Percentiles rank a stretch among this genome's conserved stretches.
These are phyloP conservation scores for Mizuhopecten yessoensis DNA, from an alignment of 1,140 invertebrate species.

Conservation along the genomic window DNA sequence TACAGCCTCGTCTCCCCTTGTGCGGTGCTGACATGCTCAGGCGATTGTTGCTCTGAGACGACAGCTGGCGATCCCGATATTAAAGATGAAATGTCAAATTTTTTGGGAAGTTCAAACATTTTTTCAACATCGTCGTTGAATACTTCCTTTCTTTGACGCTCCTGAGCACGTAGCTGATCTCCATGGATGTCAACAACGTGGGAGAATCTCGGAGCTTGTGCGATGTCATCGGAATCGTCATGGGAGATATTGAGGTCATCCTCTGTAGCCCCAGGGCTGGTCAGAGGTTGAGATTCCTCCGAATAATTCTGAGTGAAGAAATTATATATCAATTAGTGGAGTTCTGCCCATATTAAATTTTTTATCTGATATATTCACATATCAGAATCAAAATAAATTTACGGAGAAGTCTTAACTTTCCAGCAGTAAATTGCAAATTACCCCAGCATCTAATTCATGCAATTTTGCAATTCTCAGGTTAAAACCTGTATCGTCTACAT, in stretches of 20 bases:
- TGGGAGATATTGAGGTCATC: slow-evolving; percentile 44
- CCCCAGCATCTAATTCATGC: no score
- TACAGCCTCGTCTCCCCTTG: slow-evolving; percentile 54
- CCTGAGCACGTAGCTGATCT: neutral
- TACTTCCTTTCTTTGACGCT: slow-evolving; percentile 49
- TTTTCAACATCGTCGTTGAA: slow-evolving; percentile 73
- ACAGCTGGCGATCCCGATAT: slow-evolving; percentile 64
- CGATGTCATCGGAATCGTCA: neutral
- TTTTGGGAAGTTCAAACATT: slow-evolving; percentile 69
- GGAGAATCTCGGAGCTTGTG: neutral
- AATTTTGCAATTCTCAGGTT: no score
- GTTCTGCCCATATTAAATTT: no score
- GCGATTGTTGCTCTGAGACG: slow-evolving; percentile 49
- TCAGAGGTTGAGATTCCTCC: slow-evolving; percentile 44
- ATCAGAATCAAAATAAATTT: no score
- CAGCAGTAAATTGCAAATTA: no score
- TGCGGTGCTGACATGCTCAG: slow-evolving; percentile 57
- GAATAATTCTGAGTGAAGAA: slow-evolving; percentile 43
- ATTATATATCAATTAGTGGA: no score
- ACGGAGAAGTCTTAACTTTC: no score
- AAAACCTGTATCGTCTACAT: no score
- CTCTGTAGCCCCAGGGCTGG: neutral
- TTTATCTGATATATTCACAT: no score
- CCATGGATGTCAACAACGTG: neutral
- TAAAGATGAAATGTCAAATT: slow-evolving; percentile 59